Base-by-base conservation (phyloP, 1,140 invertebrate genomes). In the Oedothorax gibbosus region DNA sequence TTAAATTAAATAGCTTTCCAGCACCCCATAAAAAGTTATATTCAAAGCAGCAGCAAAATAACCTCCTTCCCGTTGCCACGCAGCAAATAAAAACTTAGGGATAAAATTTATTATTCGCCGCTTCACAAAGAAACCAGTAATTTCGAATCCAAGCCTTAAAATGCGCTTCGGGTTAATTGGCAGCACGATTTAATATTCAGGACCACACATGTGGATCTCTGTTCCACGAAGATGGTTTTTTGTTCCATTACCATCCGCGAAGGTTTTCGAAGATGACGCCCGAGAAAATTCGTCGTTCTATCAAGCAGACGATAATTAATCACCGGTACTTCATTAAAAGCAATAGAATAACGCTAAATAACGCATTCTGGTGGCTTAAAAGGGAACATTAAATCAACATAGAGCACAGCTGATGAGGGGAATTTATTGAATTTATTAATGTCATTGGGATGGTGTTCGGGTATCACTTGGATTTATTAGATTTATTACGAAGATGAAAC, bases 171-270 rank as follows among this genome's bases (percentile, higher is more conserved):
- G 56, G 76, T 65, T 79, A 79, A 79, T 79, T 79, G 76, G 56
- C 62, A 35, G 50, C 76, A 54, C 54, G 72, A 56, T 79, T 79
- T 82, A 82, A 82, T 82, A 82, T 82, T 82, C 80, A 72, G 65
- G 80, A 82, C 80, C 80, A 82, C 80, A 82, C 80, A 72, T 72
- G 80, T 62, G 12, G 80, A 82, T 57, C 35, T 14, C 53, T 35
- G 35, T 35, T 35, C 35, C 35, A 35, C 35, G 35, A 8, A 82
- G 80, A 53, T 54, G 49, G 57, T 75, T 57, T 79, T 79, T 79
- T 66, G 62, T 75, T 71, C 68, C 68, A 71, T 71, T n/a, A 71
- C 49, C 49, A 51, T 35, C 35, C 49, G 49, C 68, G 68, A 53
- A 68, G 35, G 35, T 5, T 35, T 35, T 35, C 35, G 35, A 35